phyloP scores from a whole-genome alignment of 2,113 vertebrate species.

The Tupaia chinensis region DNA sequence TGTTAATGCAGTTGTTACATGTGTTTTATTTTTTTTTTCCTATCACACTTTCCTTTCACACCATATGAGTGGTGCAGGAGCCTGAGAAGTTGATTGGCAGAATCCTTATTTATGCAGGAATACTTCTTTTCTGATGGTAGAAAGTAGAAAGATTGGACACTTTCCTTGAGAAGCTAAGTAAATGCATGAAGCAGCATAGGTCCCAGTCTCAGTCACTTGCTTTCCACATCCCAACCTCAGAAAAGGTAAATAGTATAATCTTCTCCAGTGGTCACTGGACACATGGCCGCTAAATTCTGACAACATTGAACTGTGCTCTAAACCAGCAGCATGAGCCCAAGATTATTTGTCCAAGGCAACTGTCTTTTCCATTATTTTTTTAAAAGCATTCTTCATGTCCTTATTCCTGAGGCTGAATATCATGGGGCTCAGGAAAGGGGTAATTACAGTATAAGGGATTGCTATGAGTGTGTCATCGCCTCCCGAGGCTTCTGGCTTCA shows the following conservation, averaged over 20 bases:
- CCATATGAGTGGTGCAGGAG: not conserved
- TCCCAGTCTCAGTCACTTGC: not conserved
- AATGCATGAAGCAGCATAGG: accelerated
- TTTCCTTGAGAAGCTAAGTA: not conserved
- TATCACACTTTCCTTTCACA: not conserved
- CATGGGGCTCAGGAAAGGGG: slow-evolving; percentile 71
- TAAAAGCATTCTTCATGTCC: slow-evolving; percentile 73
- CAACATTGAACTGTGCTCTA: not conserved
- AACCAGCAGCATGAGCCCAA: not conserved
- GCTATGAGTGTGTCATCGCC: slow-evolving; percentile 56
- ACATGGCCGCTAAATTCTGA: not conserved
- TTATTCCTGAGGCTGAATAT: slow-evolving; percentile 80
- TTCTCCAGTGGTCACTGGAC: not conserved
- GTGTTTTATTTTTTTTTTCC: not conserved
- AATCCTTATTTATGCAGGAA: not conserved
- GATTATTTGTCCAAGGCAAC: not conserved
- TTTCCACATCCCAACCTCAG: not conserved
- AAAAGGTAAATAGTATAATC: not conserved
- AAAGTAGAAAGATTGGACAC: accelerated
- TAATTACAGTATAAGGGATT: slow-evolving; percentile 60
- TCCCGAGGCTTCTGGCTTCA: not conserved
- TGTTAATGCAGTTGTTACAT: not conserved
- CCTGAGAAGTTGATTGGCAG: not conserved
- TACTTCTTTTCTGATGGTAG: not conserved
- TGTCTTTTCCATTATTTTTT: slow-evolving; percentile 30